phyloP scores from a whole-genome alignment of 2,888 invertebrate genomes.

The Congeria kusceri region DNA sequence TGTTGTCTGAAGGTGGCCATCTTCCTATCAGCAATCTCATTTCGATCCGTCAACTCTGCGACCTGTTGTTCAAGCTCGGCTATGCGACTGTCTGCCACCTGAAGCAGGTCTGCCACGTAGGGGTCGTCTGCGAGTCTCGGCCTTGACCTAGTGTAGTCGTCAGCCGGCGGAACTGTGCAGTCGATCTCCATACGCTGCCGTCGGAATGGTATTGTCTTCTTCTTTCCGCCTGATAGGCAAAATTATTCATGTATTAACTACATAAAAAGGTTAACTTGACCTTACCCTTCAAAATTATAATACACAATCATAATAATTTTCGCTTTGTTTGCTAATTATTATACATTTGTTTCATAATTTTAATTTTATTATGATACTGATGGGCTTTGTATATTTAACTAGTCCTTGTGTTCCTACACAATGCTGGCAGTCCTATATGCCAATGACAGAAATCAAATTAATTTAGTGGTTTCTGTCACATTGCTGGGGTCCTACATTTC shows the following conservation, averaged over 20 bases:
- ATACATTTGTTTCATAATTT: too few species aligned
- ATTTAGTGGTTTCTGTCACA: too few species aligned
- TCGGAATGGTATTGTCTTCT: conserved; percentile 85
- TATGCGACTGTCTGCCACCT: conserved; percentile 84
- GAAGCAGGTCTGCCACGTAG: conserved; percentile 84
- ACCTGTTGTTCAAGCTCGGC: conserved; percentile 79
- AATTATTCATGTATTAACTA: neutral
- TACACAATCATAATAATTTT: too few species aligned
- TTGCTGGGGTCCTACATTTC: too few species aligned
- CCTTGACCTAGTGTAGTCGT: conserved; percentile 47
- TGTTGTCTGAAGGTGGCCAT: conserved; percentile 82
- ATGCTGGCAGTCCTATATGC: too few species aligned
- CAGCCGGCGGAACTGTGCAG: conserved; percentile 77
- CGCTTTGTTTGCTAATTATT: too few species aligned
- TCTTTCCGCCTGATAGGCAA: conserved; percentile 80
- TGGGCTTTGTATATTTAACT: too few species aligned
- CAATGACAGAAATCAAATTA: too few species aligned
- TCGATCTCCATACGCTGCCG: conserved; percentile 85
- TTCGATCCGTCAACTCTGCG: conserved; percentile 74
- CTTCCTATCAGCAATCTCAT: conserved; percentile 82
- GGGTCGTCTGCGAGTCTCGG: conserved; percentile 80
- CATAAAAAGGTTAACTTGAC: too few species aligned
- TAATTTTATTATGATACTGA: too few species aligned
- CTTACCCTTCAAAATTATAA: too few species aligned
- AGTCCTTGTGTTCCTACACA: too few species aligned